A percentile compares a stretch with the other conserved stretches of the same genome.
Evolutionary conservation across 2,888 invertebrate species (phyloP).

Genomic region (Trissolcus brochymenae): DNA sequence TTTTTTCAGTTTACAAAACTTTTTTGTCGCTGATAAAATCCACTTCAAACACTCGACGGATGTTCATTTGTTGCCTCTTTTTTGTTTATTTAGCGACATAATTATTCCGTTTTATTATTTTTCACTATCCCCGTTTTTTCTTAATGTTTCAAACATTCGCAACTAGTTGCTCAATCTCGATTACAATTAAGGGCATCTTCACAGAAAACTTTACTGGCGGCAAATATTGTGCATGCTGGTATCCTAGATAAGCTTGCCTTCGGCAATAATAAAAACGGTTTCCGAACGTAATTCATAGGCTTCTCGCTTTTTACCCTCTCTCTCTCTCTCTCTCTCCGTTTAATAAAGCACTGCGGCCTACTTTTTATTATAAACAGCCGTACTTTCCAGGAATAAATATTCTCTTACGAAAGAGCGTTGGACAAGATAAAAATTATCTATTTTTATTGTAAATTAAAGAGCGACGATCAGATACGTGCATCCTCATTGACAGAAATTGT

Average conservation of each 20-base stretch:
- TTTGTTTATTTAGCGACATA: background rate
- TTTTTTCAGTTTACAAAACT: slow-evolving; percentile 2
- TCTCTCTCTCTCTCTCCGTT: slow-evolving; percentile 33
- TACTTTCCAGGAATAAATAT: background rate
- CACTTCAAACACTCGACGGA: background rate
- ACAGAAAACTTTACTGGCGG: slow-evolving; percentile 53
- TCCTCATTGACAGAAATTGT: slow-evolving; percentile 28
- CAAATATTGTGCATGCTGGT: slow-evolving; percentile 35
- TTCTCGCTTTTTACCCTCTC: slow-evolving; percentile 43
- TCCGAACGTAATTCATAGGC: slow-evolving; percentile 33
- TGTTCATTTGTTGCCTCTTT: slow-evolving; percentile 3
- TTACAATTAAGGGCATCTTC: slow-evolving; percentile 48
- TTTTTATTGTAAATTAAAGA: background rate
- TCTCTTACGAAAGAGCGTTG: background rate
- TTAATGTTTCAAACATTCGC: background rate
- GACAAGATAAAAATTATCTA: no score
- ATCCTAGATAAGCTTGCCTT: slow-evolving; percentile 44
- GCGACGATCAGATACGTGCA: no score
- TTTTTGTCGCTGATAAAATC: background rate
- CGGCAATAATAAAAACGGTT: slow-evolving; percentile 52
- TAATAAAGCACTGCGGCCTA: slow-evolving; percentile 54
- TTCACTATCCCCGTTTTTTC: background rate
- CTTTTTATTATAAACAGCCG: slow-evolving; percentile 32
- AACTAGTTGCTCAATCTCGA: no score
- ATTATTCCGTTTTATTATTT: no score